These are phyloP conservation scores for Orthonevra nobilis DNA, from an alignment of 2,888 invertebrate genomes.

Conservation along the genomic window DNA sequence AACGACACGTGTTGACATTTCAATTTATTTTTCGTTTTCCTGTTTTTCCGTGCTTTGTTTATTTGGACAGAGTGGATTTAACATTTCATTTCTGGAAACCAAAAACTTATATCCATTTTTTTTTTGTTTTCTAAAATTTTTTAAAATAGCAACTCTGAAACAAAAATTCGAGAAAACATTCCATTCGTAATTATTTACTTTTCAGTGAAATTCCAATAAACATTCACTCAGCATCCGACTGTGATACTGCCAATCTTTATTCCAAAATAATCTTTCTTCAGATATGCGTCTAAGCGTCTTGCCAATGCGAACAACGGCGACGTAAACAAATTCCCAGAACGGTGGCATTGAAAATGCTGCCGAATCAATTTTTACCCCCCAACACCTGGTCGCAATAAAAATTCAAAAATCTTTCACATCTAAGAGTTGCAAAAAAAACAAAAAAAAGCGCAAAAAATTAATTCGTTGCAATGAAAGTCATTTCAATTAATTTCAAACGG, in stretches of 20 bases:
- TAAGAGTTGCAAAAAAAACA: neutral
- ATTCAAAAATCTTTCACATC: neutral
- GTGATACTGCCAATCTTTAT: constrained; percentile 3
- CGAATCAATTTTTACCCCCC: neutral
- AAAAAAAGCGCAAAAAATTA: neutral
- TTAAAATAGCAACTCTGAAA: constrained; percentile 12
- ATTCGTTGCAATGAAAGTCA: constrained; percentile 25
- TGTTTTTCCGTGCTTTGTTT: too few relatives aligned
- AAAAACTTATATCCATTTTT: too few relatives aligned
- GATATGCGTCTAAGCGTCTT: constrained; percentile 23
- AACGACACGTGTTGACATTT: too few relatives aligned
- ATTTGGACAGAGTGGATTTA: too few relatives aligned
- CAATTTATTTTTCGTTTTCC: too few relatives aligned
- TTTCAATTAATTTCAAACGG: constrained; percentile 52
- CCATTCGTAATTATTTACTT: constrained; percentile 42
- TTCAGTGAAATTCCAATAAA: constrained; percentile 40
- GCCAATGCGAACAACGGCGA: too few relatives aligned
- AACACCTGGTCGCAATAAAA: constrained; percentile 47
- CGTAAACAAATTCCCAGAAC: constrained; percentile 36
- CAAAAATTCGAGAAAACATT: constrained; percentile 4
- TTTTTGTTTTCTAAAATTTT: too few relatives aligned
- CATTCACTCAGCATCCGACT: neutral
- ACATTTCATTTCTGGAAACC: too few relatives aligned
- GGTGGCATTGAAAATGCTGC: constrained; percentile 48
- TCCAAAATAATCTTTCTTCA: constrained; percentile 3